Evolutionary conservation across 2,113 vertebrate genomes (phyloP).

Genomic region (Catagonus wagneri): DNA sequence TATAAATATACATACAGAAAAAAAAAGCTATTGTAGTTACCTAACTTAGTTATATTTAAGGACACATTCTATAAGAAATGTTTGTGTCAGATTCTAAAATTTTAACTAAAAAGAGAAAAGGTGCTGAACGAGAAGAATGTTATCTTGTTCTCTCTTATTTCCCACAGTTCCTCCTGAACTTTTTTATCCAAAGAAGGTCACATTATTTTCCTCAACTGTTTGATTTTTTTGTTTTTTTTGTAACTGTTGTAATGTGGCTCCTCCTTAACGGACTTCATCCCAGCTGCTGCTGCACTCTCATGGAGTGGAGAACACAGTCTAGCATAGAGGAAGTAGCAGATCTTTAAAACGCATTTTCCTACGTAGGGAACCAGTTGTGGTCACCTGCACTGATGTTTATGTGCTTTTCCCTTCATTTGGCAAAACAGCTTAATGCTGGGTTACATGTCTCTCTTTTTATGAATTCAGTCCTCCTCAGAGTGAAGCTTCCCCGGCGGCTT

Average conservation of each 20-base stretch:
- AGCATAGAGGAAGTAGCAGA: slow-evolving; percentile 55
- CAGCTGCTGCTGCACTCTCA: slow-evolving; percentile 85
- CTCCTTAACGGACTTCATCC: slow-evolving; percentile 72
- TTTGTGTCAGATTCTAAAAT: slow-evolving; percentile 82
- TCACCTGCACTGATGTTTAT: slow-evolving; percentile 62
- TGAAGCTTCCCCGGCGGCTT: slow-evolving; percentile 93
- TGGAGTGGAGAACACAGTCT: slow-evolving; percentile 80
- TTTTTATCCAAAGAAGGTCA: background rate
- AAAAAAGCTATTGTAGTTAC: slow-evolving; percentile 48
- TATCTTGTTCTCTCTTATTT: background rate
- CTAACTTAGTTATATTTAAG: slow-evolving; percentile 68
- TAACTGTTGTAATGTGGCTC: slow-evolving; percentile 59
- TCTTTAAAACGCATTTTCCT: background rate
- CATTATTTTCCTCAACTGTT: background rate
- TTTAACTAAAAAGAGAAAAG: slow-evolving; percentile 82
- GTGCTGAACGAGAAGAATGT: slow-evolving; percentile 37
- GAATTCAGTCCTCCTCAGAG: slow-evolving; percentile 96
- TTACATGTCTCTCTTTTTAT: slow-evolving; percentile 85
- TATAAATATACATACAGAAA: slow-evolving; percentile 17
- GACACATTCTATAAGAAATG: slow-evolving; percentile 80
- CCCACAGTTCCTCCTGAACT: background rate
- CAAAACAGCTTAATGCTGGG: slow-evolving; percentile 67
- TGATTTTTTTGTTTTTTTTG: background rate
- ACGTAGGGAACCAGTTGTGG: background rate
- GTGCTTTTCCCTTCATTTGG: slow-evolving; percentile 43